Evolutionary conservation across 2,888 invertebrate species (phyloP), one percentile per base, ranked within the genome.

Genomic region (Drosophila meridiana): DNA sequence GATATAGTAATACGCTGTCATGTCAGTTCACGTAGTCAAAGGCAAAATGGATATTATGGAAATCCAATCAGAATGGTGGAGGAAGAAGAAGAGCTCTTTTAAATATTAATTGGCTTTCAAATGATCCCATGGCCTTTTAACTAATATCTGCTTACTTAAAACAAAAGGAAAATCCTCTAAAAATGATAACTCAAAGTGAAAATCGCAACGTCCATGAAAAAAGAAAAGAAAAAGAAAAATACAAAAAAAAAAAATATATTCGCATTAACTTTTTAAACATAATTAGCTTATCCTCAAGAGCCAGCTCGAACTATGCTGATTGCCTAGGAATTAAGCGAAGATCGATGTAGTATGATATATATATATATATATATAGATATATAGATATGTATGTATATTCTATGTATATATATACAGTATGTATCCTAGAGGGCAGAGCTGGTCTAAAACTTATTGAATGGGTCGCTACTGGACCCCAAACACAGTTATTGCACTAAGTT

Each of bases 171-270:
- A 42, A 20, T 38, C 26, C 40, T 30, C 40, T 56, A 42, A 30
- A 32, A 40, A 55, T 55, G 40, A 55, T 43, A 77, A 58, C 58
- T 70, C 50, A 67, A 84, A 79, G 61, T 75, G 62, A 65, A 83
- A 89, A 82, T n/a, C 71, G 80, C 76, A 76, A 89, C 83, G 83
- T 84, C 83, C 83, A 84, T 73, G 9, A 52, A 30, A 40, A 42
- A 42, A 40, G 2, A 36, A 20, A 9, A 40, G 36, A 4, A 28
- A 36, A 36, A n/a, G 4, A 47, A 20, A 20, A 20, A 20, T 20
- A 28, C 14, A 13, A 6, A 28, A 9, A 8, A 34, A 61, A 36
- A 9, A 8, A 34, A 61, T 30, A 45, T 36, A 70, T 64, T 66
- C 57, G 64, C 80, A 68, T 65, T 74, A 59, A 45, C 50, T 76